phyloP scores from a whole-genome alignment of 2,113 vertebrate genomes.

The Neotragus pygmaeus region DNA sequence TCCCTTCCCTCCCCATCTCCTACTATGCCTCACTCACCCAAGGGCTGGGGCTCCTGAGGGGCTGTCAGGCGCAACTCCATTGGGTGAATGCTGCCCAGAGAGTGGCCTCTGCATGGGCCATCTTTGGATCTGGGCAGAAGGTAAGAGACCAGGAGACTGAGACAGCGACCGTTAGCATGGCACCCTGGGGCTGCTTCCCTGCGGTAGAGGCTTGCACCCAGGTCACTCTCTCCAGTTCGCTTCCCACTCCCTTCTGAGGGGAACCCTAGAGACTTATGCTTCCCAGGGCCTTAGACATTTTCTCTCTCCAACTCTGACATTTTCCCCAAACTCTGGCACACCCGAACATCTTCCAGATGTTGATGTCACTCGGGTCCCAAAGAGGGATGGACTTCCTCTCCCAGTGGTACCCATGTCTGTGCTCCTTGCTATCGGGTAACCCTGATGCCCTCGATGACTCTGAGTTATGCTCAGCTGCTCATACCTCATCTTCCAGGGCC shows the following conservation, averaged over 20 bases:
- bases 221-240: background rate
- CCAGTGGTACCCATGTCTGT: background rate
- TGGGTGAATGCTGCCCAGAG: background rate
- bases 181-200: background rate
- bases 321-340: background rate
- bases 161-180: background rate
- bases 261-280: background rate
- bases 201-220: accelerated
- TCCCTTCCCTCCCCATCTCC: background rate
- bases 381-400: background rate
- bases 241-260: background rate
- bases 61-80: background rate
- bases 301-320: background rate
- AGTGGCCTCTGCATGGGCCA: background rate
- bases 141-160: background rate
- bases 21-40: slow-evolving; percentile 24
- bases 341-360: background rate
- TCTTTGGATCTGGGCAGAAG: background rate
- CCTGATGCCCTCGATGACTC: background rate
- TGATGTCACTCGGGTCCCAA: background rate
- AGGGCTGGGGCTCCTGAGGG: background rate
- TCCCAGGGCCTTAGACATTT: background rate
- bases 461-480: background rate
- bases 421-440: background rate
- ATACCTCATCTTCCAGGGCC: background rate